Percentiles rank a stretch among this genome's conserved stretches.
Evolutionary conservation across 2,113 vertebrate species (phyloP).

Genomic region (Mus musculus): GRCm39 chr11:7265501-7266000

Average conservation of each 20-base stretch:
- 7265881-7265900: neutral
- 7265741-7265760: neutral
- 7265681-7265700: neutral
- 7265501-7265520: neutral
- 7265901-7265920: neutral
- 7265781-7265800: accelerated
- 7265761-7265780: neutral
- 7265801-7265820: neutral
- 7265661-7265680: neutral
- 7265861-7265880: neutral
- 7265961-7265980: neutral
- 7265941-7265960: neutral
- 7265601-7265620: neutral
- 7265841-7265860: neutral
- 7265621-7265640: no score
- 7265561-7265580: neutral
- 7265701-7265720: neutral
- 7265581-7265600: neutral
- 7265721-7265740: neutral
- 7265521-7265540: neutral
- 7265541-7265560: neutral
- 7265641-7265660: neutral
- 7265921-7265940: neutral
- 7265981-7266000: neutral
- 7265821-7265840: neutral